Conservation (phyloP, 2,797 vertebrate species). For the Coccyzus lansbergi region DNA sequence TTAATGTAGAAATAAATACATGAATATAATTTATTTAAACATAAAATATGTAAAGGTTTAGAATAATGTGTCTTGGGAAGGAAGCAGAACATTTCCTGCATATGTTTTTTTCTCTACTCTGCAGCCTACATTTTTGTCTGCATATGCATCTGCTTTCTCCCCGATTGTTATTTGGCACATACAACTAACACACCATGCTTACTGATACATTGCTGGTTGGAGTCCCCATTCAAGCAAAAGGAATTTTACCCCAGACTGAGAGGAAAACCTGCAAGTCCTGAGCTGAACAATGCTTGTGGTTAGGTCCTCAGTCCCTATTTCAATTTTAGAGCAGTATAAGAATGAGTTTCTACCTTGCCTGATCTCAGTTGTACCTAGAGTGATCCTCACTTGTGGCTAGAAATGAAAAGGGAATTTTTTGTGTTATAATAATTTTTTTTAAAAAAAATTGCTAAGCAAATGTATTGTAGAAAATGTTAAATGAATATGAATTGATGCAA, state of each 20-base stretch:
- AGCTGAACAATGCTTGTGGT: background rate
- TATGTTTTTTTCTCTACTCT: background rate
- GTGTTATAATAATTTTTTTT: background rate
- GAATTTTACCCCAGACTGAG: background rate
- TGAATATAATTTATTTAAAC: background rate
- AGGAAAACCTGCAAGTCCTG: background rate
- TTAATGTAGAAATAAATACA: background rate
- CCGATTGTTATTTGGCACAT: background rate
- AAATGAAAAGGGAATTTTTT: background rate
- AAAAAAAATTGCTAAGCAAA: background rate
- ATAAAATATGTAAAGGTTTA: background rate
- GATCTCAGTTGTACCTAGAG: background rate
- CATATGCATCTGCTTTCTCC: background rate
- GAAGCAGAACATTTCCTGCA: background rate
- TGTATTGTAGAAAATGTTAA: slow-evolving; percentile 35
- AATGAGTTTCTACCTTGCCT: background rate
- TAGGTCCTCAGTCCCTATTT: background rate
- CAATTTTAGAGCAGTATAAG: background rate
- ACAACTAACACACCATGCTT: background rate
- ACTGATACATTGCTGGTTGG: background rate
- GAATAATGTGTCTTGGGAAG: background rate
- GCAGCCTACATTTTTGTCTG: background rate
- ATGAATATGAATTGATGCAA: slow-evolving; percentile 18
- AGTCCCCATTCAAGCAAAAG: background rate
- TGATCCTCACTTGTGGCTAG: background rate